Evolutionary conservation across 2,797 vertebrate genomes (phyloP).

Genomic region (Sebastes hubbsi): DNA sequence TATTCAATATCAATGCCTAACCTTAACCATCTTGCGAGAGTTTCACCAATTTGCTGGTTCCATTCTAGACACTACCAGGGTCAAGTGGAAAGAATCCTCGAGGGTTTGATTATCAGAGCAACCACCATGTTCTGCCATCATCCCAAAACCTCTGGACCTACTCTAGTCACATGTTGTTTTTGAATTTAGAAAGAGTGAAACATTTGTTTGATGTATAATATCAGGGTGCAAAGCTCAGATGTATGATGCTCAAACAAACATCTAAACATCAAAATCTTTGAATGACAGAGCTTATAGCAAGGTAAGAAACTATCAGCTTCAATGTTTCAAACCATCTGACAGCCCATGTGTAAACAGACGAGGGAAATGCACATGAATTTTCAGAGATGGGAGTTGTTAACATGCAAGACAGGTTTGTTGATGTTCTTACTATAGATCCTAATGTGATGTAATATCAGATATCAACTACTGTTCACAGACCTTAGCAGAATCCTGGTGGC

Average conservation of each 20-base stretch:
- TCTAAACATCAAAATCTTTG: neutral
- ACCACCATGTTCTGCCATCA: neutral
- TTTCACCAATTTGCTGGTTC: too few species aligned
- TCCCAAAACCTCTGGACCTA: neutral
- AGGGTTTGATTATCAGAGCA: neutral
- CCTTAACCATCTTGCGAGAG: too few species aligned
- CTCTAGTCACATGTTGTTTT: neutral
- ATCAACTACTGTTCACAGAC: constrained; percentile 66
- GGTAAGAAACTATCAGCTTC: neutral
- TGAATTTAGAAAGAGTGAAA: neutral
- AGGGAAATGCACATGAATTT: neutral
- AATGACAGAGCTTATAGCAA: neutral
- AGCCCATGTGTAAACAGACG: neutral
- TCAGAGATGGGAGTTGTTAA: neutral
- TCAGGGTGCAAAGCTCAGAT: neutral
- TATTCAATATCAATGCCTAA: too few species aligned
- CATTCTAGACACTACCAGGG: neutral
- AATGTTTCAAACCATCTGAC: neutral
- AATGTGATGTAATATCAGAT: neutral
- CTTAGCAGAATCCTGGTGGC: constrained; percentile 89
- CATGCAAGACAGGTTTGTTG: neutral
- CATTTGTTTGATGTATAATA: neutral
- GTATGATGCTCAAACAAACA: neutral
- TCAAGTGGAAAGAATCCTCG: neutral
- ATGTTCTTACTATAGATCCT: neutral